These are phyloP conservation scores for Sebastes fasciatus DNA, from an alignment of 2,113 vertebrate genomes.

Conservation along the genomic window DNA sequence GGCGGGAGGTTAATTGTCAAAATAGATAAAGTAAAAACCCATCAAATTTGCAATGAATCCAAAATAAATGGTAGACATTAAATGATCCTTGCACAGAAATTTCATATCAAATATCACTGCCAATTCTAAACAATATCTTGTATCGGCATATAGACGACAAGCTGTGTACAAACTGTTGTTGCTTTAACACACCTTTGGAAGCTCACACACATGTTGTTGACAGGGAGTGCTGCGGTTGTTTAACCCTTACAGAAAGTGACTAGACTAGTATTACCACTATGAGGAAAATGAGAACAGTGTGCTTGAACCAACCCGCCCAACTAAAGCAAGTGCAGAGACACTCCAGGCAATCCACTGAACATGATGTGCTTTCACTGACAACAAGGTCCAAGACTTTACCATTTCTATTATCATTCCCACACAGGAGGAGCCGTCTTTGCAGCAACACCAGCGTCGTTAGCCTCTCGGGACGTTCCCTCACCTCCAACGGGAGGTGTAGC, in stretches of 20 bases:
- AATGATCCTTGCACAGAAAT: background rate
- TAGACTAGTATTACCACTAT: conserved; percentile 64
- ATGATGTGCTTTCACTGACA: conserved; percentile 23
- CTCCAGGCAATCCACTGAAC: conserved; percentile 25
- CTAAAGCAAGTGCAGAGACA: background rate
- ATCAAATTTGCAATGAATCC: background rate
- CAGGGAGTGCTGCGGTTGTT: conserved; percentile 41
- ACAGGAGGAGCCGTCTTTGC: conserved; percentile 32
- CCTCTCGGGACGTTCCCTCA: background rate
- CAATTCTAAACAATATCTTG: background rate
- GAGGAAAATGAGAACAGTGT: background rate
- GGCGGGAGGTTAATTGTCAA: background rate
- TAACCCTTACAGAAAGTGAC: conserved; percentile 53
- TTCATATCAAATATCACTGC: background rate
- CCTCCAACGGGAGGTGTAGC: background rate
- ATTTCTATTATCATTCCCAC: conserved; percentile 48
- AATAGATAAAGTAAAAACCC: background rate
- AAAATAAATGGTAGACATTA: background rate
- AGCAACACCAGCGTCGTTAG: background rate
- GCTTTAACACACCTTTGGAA: conserved; percentile 2
- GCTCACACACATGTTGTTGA: conserved; percentile 27
- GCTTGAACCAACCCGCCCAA: background rate
- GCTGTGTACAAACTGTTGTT: background rate
- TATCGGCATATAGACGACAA: conserved; percentile 18
- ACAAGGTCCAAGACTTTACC: conserved; percentile 24